Base-by-base conservation (phyloP, 2,113 vertebrate genomes). In the Gymnocephalus cernua region DNA sequence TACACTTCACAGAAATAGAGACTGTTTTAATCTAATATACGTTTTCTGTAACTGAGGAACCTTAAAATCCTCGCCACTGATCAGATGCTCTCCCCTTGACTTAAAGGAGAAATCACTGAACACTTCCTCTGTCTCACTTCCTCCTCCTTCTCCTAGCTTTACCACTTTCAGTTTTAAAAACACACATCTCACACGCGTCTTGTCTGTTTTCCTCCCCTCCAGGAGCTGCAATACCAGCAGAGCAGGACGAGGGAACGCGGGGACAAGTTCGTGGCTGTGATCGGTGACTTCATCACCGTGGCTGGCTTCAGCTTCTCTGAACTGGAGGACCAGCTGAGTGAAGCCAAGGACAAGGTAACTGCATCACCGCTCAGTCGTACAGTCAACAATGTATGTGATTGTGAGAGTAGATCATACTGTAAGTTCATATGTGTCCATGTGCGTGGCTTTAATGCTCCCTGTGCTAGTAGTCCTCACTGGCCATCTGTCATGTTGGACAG, bases 231-330 rank as follows among this genome's bases (percentile, higher is more conserved):
- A 54, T 98, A 99, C 85, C 98, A 99, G 95, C 96, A 96, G 92
- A 90, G 88, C 86, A 95, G 96, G 61, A 70, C 92, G n/a, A 89
- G 93, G 84, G 96, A 96, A 65, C 88, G 94, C 0, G 96, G 93
- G 2, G 98, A 99, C 90, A 99, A 96, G 85, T 99, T 99, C 32
- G 96, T 99, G 85, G 96, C 97, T 0, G 96, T 99, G 87, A 98
- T 99, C 93, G 95, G 97, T 0, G 97, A 99, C 95, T 99, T 99
- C 95, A 98, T 98, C 94, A 99, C 98, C 0, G 97, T 99, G 82
- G 97, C 98, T 44, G 97, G 97, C 86, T 99, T 99, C 94, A 97
- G 98, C 91, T 99, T 99, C 95, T 99, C 98, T 0, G 98, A 99
- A 84, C 94, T 99, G 75, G 98, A 99, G 84, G 98, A 99, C 74